Conservation (phyloP, 2,797 vertebrate genomes). For the Lates japonicus region DNA sequence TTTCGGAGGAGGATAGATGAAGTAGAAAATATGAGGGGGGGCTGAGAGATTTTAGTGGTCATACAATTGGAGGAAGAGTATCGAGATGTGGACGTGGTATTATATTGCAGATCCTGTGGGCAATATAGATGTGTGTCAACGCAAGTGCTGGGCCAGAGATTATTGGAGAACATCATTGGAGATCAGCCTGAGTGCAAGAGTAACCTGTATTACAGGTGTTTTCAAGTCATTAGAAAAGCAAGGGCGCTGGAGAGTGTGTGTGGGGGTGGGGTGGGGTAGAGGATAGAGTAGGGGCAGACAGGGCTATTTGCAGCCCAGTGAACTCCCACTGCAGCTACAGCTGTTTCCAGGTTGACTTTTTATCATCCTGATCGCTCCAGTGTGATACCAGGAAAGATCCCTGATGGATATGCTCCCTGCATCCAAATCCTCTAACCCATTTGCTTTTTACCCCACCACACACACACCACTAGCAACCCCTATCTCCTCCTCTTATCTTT, state of each 20-base stretch:
- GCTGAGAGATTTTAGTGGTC: conserved; percentile 65
- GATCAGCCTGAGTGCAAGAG: conserved; percentile 6
- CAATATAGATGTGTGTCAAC: conserved; percentile 20
- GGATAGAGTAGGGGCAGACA: conserved; percentile 42
- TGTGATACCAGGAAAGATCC: conserved; percentile 77
- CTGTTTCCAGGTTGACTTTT: conserved; percentile 77
- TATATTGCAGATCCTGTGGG: conserved; percentile 41
- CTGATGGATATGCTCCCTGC: conserved; percentile 75
- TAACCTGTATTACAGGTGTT: conserved; percentile 54
- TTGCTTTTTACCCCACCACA: conserved; percentile 48
- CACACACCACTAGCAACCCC: conserved; percentile 20
- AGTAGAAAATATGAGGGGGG: conserved; percentile 40
- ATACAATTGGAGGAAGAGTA: conserved; percentile 53
- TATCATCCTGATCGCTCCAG: conserved; percentile 77
- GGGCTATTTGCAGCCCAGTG: conserved; percentile 70
- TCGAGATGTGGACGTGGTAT: conserved; percentile 36
- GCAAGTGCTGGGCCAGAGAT: too few relatives aligned
- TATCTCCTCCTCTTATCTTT: conserved; percentile 67
- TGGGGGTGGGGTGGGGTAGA: conserved; percentile 20
- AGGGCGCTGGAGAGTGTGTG: too few relatives aligned
- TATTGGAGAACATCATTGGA: conserved; percentile 11
- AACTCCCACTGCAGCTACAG: conserved; percentile 77
- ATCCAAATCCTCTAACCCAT: conserved; percentile 74
- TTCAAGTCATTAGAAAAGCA: conserved; percentile 50
- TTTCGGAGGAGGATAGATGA: conserved; percentile 53